Conservation (phyloP, 2,113 vertebrate genomes). For the Typhlomys cinereus region DNA sequence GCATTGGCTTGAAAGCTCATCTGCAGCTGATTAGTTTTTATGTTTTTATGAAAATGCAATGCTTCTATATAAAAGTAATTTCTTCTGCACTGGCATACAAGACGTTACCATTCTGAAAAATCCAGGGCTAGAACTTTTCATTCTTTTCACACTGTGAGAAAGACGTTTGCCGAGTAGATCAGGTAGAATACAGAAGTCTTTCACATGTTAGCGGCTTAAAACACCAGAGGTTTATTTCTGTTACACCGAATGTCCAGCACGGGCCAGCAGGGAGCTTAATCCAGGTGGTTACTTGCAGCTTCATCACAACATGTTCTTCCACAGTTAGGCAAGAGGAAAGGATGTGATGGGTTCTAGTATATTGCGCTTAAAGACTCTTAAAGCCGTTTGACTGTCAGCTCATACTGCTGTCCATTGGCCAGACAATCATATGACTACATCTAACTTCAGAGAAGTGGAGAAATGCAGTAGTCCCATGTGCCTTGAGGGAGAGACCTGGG, state of each 20-base stretch:
- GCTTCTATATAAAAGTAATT: neutral
- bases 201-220: constrained; percentile 12
- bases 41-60: neutral
- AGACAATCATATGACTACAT: neutral
- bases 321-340: neutral
- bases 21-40: neutral
- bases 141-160: neutral
- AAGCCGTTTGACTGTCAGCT: neutral
- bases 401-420: constrained; percentile 19
- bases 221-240: constrained; percentile 24
- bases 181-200: neutral
- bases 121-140: neutral
- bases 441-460: neutral
- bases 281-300: neutral
- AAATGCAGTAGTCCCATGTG: neutral
- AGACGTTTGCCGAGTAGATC: constrained; percentile 14
- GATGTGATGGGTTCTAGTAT: neutral
- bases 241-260: neutral
- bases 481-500: neutral
- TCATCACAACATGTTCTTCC: neutral
- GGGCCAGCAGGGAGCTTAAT: neutral
- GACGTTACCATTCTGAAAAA: constrained; percentile 8
- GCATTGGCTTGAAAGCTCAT: neutral
- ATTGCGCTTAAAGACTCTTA: neutral
- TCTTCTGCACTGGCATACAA: neutral